Base-by-base conservation (phyloP, 2,113 vertebrate species). In the Peucedramus taeniatus region DNA sequence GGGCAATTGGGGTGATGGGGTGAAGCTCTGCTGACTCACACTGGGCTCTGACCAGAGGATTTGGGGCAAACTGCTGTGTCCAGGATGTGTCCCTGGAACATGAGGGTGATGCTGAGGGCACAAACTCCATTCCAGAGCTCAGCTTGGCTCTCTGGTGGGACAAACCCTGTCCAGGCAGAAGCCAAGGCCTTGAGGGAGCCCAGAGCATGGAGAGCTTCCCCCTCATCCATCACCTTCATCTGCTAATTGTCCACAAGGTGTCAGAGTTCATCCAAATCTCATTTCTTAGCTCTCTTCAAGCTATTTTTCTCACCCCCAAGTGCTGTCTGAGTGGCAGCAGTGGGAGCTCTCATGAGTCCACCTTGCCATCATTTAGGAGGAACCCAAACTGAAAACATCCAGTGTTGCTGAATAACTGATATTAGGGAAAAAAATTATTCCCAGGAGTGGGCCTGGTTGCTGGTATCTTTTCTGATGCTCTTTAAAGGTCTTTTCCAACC, bases 221-320 rank as follows among this genome's bases (percentile, higher is more conserved):
- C 47, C 30, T 63, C 3, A 0, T 3, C 51, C 72, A 63, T 84
- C 40, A 44, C 49, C 89, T 92, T 11, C 47, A 3, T 93, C 83
- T 93, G 87, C 69, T 87, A 72, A 94, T 87, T 94, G 94, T 93
- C 96, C 96, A 97, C 94, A 90, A 97, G 96, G 91, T 95, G 96
- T 97, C 96, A 96, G 91, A 93, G 63, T 95, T 83, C 92, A 84
- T 94, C 87, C 78, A 56, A 50, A 24, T 53, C 89, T 72, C 31
- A 18, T 40, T 42, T 90, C 56, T 82, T 76, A 57, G n/a, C 37
- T 49, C 71, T 53, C 39, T 37, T 35, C 18, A 3, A 56, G 18
- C 7, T 11, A 2, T 27, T 64, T 82, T 89, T 80, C 37, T 75
- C 66, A 50, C 10, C 28, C 47, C 12, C 10, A 15, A 9, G 39